phyloP scores from a whole-genome alignment of 1,140 invertebrate genomes.

The Drosophila carrolli region DNA sequence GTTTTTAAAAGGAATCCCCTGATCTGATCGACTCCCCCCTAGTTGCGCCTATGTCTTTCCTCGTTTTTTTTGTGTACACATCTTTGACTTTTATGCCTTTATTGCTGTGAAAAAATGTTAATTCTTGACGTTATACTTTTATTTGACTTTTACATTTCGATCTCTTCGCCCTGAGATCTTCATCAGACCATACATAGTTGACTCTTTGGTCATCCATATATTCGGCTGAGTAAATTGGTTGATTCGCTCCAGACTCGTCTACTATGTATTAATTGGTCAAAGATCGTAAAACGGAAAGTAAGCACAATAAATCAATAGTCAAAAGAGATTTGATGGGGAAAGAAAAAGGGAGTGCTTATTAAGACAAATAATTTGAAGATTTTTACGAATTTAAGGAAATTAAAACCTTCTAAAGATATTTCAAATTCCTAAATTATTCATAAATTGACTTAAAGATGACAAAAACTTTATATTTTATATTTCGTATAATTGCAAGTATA shows the following conservation, averaged over 20 bases:
- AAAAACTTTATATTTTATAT: not conserved
- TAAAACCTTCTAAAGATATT: too few relatives aligned
- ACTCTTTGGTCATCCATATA: conserved; percentile 40
- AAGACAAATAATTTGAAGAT: not conserved
- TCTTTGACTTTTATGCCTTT: conserved; percentile 60
- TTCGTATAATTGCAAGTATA: not conserved
- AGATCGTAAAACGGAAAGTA: conserved; percentile 43
- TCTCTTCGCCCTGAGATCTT: conserved; percentile 36
- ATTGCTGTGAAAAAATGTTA: conserved; percentile 70
- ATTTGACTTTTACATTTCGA: conserved; percentile 62
- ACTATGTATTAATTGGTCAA: conserved; percentile 62
- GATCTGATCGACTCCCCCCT: conserved; percentile 3
- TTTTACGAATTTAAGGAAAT: too few relatives aligned
- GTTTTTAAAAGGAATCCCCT: conserved; percentile 9
- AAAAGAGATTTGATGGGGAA: conserved; percentile 4
- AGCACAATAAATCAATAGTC: conserved; percentile 46
- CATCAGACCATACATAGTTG: conserved; percentile 50
- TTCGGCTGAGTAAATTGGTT: conserved; percentile 24
- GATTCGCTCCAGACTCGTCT: conserved; percentile 43
- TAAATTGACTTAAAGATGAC: not conserved
- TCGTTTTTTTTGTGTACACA: conserved; percentile 22
- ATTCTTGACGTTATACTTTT: conserved; percentile 62
- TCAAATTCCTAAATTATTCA: too few relatives aligned
- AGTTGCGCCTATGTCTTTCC: conserved; percentile 14
- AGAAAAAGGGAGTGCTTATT: conserved; percentile 7